These are phyloP conservation scores for Leptinotarsa lineolata DNA, from an alignment of 1,140 invertebrate genomes.

Conservation along the genomic window DNA sequence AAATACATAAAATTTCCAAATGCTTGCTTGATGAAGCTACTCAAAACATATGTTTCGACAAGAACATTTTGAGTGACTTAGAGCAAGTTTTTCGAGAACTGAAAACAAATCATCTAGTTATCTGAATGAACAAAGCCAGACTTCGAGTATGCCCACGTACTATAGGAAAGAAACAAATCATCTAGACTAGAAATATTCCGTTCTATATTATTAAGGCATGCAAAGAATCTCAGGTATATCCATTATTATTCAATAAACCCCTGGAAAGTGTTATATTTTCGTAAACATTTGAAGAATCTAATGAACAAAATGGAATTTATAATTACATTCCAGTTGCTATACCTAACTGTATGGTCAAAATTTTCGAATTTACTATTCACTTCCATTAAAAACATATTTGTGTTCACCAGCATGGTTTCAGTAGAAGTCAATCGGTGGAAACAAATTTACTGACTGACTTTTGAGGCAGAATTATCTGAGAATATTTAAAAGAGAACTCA, in stretches of 20 bases:
- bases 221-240: neutral
- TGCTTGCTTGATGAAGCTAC: neutral
- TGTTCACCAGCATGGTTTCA: neutral
- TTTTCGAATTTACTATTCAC: neutral
- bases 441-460: neutral
- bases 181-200: constrained; percentile 17
- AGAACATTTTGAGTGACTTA: neutral
- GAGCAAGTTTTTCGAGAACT: neutral
- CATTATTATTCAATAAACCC: neutral
- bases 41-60: neutral
- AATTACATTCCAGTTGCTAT: neutral
- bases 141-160: too few species aligned
- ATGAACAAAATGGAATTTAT: neutral
- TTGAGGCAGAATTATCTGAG: neutral
- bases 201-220: neutral
- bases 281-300: too few species aligned
- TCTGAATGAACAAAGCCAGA: too few species aligned
- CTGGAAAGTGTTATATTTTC: too few species aligned
- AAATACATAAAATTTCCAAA: neutral
- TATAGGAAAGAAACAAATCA: too few species aligned
- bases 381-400: neutral
- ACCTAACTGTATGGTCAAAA: neutral
- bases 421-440: neutral
- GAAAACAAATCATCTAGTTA: constrained; percentile 10
- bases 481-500: neutral